These are phyloP conservation scores for Aurelia aurita DNA, from an alignment of 30 jellyfish, hydroid and myxozoan genomes.

Conservation along the genomic window DNA sequence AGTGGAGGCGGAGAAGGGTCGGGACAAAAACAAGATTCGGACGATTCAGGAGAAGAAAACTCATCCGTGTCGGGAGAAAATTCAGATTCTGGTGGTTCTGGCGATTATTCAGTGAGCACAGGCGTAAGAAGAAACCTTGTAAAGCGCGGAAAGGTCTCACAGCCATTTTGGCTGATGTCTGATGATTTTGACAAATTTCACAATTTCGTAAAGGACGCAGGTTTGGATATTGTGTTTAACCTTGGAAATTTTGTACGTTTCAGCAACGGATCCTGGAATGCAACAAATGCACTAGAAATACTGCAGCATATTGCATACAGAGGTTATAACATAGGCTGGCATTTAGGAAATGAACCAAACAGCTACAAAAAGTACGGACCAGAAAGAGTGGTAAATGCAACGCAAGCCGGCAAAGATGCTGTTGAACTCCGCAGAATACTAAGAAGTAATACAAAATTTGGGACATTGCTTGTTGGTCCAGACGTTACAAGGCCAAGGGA, in stretches of 20 bases:
- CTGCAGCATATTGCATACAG: slow-evolving; percentile 63
- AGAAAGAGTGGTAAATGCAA: slow-evolving; percentile 38
- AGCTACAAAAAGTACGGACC: slow-evolving; percentile 72
- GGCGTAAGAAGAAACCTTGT: not conserved
- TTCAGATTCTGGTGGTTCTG: no score
- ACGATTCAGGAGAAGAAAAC: slow-evolving; percentile 20
- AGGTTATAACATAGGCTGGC: slow-evolving; percentile 75
- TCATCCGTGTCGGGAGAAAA: not conserved
- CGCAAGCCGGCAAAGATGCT: slow-evolving; percentile 80
- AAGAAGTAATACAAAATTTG: slow-evolving; percentile 32
- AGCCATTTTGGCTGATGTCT: slow-evolving; percentile 81
- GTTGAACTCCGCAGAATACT: slow-evolving; percentile 52
- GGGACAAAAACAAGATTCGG: not conserved
- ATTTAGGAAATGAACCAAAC: slow-evolving; percentile 83
- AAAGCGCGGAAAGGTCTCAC: slow-evolving; percentile 13
- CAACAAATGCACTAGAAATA: slow-evolving; percentile 71
- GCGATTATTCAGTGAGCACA: not conserved
- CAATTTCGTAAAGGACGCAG: slow-evolving; percentile 51
- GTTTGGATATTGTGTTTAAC: slow-evolving; percentile 59
- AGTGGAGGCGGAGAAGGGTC: slow-evolving; percentile 25
- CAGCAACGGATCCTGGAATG: slow-evolving; percentile 69
- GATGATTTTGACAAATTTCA: slow-evolving; percentile 73
- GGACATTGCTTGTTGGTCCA: slow-evolving; percentile 82
- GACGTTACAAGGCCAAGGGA: slow-evolving; percentile 72
- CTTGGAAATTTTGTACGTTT: slow-evolving; percentile 64